Conservation (phyloP, 2,888 invertebrate genomes). For the Drosophila barbarae region DNA sequence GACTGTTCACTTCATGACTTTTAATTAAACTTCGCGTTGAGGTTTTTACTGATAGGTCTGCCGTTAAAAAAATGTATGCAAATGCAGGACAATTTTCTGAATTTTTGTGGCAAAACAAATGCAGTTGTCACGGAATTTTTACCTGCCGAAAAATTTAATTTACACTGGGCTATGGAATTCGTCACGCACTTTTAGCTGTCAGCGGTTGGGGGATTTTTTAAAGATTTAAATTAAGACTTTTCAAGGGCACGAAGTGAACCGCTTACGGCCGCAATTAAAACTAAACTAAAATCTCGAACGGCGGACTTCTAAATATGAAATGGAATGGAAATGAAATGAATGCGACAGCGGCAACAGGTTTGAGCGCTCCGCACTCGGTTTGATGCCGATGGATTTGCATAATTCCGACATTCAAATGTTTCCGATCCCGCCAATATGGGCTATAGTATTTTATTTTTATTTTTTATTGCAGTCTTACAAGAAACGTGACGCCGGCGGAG, state of each 20-base stretch:
- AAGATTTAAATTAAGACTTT: not conserved
- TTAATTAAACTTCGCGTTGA: conserved; percentile 25
- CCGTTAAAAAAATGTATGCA: conserved; percentile 5
- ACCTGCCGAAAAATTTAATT: conserved; percentile 7
- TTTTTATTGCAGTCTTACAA: conserved; percentile 12
- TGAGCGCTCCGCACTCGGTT: conserved; percentile 28
- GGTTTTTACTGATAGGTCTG: not conserved
- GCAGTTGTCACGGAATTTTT: not conserved
- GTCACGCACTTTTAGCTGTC: not conserved
- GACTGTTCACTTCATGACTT: conserved; percentile 26
- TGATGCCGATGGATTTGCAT: conserved; percentile 54
- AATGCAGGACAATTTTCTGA: not conserved
- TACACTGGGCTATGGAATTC: not conserved
- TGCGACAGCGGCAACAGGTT: conserved; percentile 56
- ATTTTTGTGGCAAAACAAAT: not conserved
- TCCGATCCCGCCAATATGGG: conserved; percentile 23
- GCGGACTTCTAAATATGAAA: conserved; percentile 70
- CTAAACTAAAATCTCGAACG: conserved; percentile 60
- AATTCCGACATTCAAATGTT: conserved; percentile 29
- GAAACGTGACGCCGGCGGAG: conserved; percentile 32
- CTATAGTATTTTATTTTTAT: conserved; percentile 1
- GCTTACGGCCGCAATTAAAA: conserved; percentile 57
- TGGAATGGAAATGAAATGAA: conserved; percentile 62
- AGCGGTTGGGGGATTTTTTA: not conserved
- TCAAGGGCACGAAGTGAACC: conserved; percentile 24